Conservation (phyloP, 1,140 invertebrate genomes). For the Colletes gigas region DNA sequence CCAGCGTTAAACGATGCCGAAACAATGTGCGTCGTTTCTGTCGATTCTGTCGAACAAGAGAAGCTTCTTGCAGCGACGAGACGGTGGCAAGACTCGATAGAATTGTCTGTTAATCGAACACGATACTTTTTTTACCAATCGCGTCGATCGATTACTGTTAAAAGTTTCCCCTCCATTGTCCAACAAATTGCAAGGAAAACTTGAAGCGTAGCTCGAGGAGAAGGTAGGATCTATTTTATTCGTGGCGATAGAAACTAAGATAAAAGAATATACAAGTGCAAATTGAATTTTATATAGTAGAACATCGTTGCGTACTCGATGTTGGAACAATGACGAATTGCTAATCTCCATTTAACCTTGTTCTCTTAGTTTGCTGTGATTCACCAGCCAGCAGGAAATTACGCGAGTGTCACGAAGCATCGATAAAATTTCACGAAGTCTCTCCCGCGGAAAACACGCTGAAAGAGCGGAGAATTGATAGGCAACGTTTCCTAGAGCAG, state of each 20-base stretch:
- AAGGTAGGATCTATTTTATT: too few species aligned
- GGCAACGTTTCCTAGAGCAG: neutral
- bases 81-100: too few species aligned
- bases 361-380: conserved; percentile 40
- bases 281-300: too few species aligned
- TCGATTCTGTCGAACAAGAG: neutral
- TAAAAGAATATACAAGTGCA: too few species aligned
- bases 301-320: too few species aligned
- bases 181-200: too few species aligned
- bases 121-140: neutral
- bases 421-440: conserved; percentile 45
- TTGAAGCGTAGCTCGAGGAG: too few species aligned
- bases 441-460: neutral
- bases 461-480: neutral
- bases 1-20: conserved; percentile 7
- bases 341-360: conserved; percentile 16
- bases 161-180: too few species aligned
- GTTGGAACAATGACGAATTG: neutral
- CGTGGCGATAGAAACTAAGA: too few species aligned
- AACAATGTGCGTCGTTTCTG: neutral
- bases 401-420: conserved; percentile 24
- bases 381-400: conserved; percentile 55
- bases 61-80: neutral
- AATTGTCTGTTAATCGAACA: neutral
- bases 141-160: neutral